Percentiles rank a stretch among this genome's conserved stretches.
phyloP scores from a whole-genome alignment of 2,113 vertebrate species.

The Sceloporus tristichus region DNA sequence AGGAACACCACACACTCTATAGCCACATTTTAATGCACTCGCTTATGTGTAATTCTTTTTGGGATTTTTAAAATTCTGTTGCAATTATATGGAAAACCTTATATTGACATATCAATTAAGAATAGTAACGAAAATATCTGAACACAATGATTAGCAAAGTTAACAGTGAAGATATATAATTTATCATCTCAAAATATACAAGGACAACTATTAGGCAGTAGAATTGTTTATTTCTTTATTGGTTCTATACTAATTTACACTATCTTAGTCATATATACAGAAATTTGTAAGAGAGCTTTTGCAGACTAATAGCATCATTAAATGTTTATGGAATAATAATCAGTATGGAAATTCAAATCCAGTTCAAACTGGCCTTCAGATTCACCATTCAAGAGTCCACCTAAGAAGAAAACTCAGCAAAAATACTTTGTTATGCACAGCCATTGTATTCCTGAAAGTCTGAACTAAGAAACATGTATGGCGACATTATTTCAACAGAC shows the following conservation, averaged over 20 bases:
- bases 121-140: no score
- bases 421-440: not conserved
- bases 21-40: not conserved
- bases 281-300: not conserved
- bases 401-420: not conserved
- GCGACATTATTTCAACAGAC: not conserved
- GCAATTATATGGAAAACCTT: no score
- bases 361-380: not conserved
- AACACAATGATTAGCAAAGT: no score
- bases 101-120: no score
- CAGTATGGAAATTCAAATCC: no score
- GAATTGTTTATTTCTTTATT: no score
- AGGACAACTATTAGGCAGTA: not conserved
- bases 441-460: not conserved
- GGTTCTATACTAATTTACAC: not conserved
- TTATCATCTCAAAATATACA: not conserved
- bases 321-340: not conserved
- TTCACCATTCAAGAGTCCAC: not conserved
- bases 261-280: not conserved
- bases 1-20: not conserved
- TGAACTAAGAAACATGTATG: not conserved
- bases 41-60: not conserved
- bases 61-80: no score
- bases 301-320: not conserved
- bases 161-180: not conserved